phyloP scores from a whole-genome alignment of 2,888 invertebrate genomes.

The Dyspetes luteomarginatus region DNA sequence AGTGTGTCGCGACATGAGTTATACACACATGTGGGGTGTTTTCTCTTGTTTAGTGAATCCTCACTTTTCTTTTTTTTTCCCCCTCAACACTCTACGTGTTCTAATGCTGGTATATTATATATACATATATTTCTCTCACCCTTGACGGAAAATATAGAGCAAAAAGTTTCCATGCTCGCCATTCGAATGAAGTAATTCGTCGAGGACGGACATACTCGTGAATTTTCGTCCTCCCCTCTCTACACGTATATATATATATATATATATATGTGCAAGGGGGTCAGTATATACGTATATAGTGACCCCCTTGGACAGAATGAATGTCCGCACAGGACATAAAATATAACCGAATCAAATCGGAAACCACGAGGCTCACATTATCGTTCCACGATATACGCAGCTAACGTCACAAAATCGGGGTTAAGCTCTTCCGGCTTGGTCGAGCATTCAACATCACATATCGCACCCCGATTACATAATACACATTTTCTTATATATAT shows the following conservation, averaged over 20 bases:
- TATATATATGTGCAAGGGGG: no score
- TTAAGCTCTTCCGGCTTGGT: constrained; percentile 80
- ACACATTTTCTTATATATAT: neutral
- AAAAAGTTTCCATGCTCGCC: constrained; percentile 41
- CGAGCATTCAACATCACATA: constrained; percentile 54
- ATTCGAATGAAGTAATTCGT: constrained; percentile 58
- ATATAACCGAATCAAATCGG: constrained; percentile 81
- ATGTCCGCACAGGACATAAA: constrained; percentile 71
- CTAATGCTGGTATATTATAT: constrained; percentile 27
- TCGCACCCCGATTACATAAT: constrained; percentile 34
- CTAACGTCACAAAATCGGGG: constrained; percentile 77
- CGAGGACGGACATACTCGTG: constrained; percentile 53
- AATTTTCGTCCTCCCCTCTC: constrained; percentile 60
- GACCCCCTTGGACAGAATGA: constrained; percentile 18
- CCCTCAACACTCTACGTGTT: neutral
- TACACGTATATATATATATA: constrained; percentile 26
- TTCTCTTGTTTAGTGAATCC: constrained; percentile 19
- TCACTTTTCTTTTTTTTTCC: constrained; percentile 2
- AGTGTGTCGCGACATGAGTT: constrained; percentile 2
- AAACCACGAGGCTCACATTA: constrained; percentile 73
- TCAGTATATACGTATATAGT: neutral
- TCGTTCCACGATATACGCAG: constrained; percentile 68
- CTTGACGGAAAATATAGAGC: constrained; percentile 36
- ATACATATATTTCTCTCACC: constrained; percentile 41
- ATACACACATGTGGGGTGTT: constrained; percentile 9